Evolutionary conservation across 2,113 vertebrate species (phyloP).

Genomic region (Heloderma charlesbogerti): DNA sequence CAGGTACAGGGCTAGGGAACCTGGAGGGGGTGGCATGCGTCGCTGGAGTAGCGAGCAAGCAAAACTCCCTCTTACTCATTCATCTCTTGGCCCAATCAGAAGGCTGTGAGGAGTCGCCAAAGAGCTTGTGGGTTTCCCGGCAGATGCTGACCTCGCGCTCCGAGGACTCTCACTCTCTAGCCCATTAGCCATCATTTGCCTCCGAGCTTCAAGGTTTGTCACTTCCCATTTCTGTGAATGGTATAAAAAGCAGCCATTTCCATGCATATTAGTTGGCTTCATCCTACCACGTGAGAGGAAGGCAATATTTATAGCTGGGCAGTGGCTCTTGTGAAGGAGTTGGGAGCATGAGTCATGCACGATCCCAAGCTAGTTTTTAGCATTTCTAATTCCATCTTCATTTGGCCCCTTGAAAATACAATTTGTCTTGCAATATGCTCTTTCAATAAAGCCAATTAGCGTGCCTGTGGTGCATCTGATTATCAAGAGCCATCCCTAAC

Average conservation of each 20-base stretch:
- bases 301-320: conserved; percentile 25
- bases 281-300: conserved; percentile 40
- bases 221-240: conserved; percentile 15
- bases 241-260: conserved; percentile 22
- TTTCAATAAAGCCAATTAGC: conserved; percentile 62
- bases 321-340: conserved; percentile 32
- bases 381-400: conserved; percentile 58
- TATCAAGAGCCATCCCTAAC: background rate
- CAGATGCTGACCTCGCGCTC: background rate
- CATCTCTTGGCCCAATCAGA: background rate
- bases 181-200: background rate
- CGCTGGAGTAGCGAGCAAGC: too few species aligned
- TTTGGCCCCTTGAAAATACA: conserved; percentile 59
- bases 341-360: conserved; percentile 23
- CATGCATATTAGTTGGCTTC: conserved; percentile 38
- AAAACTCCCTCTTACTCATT: too few species aligned
- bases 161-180: background rate
- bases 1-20: too few species aligned
- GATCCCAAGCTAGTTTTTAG: conserved; percentile 32
- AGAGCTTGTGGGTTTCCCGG: background rate
- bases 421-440: conserved; percentile 50
- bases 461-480: conserved; percentile 10
- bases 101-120: background rate
- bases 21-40: too few species aligned
- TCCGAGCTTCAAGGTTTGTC: background rate